Percentiles rank a stretch among this genome's conserved stretches.
These are phyloP conservation scores for Peromyscus eremicus DNA, from an alignment of 2,797 vertebrate genomes.

Conservation along the genomic window DNA sequence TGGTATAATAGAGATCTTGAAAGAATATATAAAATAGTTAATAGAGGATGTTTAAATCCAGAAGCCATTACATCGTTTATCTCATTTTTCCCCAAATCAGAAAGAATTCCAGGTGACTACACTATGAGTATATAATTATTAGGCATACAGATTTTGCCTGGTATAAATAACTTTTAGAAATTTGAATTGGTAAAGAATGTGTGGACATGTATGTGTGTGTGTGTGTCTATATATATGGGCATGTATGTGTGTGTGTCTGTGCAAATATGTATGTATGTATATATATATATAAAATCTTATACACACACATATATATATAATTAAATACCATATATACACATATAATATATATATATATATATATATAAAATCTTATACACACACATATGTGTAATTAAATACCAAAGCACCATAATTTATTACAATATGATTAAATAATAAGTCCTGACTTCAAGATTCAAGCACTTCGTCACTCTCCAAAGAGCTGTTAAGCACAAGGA, in stretches of 20 bases:
- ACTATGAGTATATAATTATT: neutral
- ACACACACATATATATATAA: neutral
- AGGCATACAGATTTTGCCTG: neutral
- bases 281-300: neutral
- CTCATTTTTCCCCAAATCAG: neutral
- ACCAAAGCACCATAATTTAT: neutral
- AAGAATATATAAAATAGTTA: conserved; percentile 47
- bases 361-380: neutral
- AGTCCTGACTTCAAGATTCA: neutral
- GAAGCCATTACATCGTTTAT: neutral
- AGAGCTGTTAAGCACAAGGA: neutral
- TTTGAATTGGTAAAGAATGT: neutral
- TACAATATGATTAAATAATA: neutral
- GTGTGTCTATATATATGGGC: too few species aligned
- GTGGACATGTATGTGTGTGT: neutral
- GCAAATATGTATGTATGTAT: neutral
- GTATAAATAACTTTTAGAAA: neutral
- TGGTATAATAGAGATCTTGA: neutral
- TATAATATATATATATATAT: neutral
- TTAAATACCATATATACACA: neutral
- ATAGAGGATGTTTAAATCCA: conserved; percentile 9
- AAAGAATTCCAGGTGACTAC: neutral
- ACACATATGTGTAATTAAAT: neutral
- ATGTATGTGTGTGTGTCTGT: too few species aligned
- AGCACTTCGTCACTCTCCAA: neutral